Evolutionary conservation across 2,797 vertebrate genomes (phyloP).

Genomic region (Calcarius lapponicus): DNA sequence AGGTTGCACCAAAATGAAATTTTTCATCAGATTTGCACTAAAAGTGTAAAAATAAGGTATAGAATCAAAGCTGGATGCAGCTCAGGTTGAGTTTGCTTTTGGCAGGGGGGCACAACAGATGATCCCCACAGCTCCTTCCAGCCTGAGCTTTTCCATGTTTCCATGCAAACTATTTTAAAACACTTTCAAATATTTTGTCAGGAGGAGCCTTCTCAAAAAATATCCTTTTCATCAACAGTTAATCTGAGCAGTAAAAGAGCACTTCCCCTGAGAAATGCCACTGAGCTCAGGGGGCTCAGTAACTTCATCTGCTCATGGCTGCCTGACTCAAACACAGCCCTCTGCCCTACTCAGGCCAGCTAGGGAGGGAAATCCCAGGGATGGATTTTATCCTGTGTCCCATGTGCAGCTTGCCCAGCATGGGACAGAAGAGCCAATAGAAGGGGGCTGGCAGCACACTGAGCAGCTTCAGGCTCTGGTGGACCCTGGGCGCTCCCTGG

Average conservation of each 20-base stretch:
- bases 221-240: not conserved
- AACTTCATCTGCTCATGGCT: not conserved
- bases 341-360: not conserved
- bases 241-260: not conserved
- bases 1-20: not conserved
- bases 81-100: not conserved
- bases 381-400: not conserved
- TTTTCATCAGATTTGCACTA: not conserved
- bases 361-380: not conserved
- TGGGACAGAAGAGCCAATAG: accelerated
- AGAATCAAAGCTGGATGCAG: not conserved
- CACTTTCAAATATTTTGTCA: not conserved
- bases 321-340: not conserved
- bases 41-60: not conserved
- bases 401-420: not conserved
- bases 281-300: not conserved
- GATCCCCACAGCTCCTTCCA: not conserved
- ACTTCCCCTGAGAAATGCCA: not conserved
- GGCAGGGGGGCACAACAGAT: not conserved
- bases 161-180: not conserved
- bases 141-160: not conserved
- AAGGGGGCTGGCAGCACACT: accelerated
- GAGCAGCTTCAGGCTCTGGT: not conserved
- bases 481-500: not conserved
- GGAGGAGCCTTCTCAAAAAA: not conserved